These are phyloP conservation scores for Characodon lateralis DNA, from an alignment of 2,797 vertebrate species.

Conservation along the genomic window DNA sequence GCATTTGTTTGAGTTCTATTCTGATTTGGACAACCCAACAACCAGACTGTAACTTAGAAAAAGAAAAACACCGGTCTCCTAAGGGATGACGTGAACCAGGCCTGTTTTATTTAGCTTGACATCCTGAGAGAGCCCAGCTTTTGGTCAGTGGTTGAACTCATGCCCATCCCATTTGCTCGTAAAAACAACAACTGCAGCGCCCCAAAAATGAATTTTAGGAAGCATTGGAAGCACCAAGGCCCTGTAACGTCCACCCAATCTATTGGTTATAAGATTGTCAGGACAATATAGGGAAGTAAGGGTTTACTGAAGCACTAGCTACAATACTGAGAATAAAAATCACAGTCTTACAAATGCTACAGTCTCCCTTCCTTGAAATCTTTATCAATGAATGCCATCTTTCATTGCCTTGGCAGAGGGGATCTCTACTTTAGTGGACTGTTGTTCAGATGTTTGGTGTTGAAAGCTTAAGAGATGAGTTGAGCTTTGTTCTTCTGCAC, in stretches of 20 bases:
- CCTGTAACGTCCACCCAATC: constrained; percentile 5
- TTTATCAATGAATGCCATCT: constrained; percentile 55
- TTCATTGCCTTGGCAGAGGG: constrained; percentile 24
- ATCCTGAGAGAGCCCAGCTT: constrained; percentile 34
- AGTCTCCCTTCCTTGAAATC: constrained; percentile 22
- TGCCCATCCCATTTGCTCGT: constrained; percentile 11
- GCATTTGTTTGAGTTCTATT: constrained; percentile 28
- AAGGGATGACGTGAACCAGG: constrained; percentile 56
- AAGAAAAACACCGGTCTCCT: constrained; percentile 51
- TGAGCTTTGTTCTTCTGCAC: constrained; percentile 41
- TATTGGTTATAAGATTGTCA: constrained; percentile 5
- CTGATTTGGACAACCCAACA: constrained; percentile 27
- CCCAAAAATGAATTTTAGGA: constrained; percentile 33
- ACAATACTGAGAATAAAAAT: constrained; percentile 45
- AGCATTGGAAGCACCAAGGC: constrained; percentile 14
- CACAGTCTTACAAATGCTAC: constrained; percentile 26
- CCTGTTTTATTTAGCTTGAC: constrained; percentile 27
- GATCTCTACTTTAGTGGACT: constrained; percentile 27
- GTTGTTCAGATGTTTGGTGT: constrained; percentile 33
- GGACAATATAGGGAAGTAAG: constrained; percentile 68
- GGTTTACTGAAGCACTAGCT: constrained; percentile 28
- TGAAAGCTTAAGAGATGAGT: constrained; percentile 61
- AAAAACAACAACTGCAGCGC: constrained; percentile 37
- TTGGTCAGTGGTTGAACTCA: constrained; percentile 42
- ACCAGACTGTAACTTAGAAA: constrained; percentile 21